Evolutionary conservation across 1,140 invertebrate species (phyloP).

Genomic region (Pinna nobilis): DNA sequence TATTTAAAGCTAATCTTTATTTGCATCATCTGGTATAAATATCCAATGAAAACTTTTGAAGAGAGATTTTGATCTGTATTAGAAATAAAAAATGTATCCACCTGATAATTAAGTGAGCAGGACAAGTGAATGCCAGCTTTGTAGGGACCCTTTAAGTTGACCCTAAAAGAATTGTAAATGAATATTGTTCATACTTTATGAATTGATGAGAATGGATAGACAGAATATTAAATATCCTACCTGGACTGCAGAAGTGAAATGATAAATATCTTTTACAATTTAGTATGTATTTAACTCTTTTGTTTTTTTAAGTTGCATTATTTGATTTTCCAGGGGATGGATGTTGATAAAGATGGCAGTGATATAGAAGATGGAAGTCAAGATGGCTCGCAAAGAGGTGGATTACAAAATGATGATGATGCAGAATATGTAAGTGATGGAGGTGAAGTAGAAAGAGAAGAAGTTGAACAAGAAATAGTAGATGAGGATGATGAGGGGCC

Average conservation of each 20-base stretch:
- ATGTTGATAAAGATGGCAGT: constrained; percentile 36
- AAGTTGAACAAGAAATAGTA: constrained; percentile 50
- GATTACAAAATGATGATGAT: constrained; percentile 37
- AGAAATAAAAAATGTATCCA: no score
- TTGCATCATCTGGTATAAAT: no score
- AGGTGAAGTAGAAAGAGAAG: constrained; percentile 58
- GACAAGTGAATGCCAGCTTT: no score
- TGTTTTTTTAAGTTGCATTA: neutral
- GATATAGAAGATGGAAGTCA: constrained; percentile 47
- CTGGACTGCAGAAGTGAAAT: neutral
- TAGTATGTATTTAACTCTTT: no score
- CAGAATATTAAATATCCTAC: neutral
- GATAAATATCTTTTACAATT: neutral
- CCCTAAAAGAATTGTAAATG: no score
- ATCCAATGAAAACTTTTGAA: no score
- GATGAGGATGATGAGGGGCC: constrained; percentile 46
- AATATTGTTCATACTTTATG: no score
- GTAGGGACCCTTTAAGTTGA: no score
- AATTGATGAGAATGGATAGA: no score
- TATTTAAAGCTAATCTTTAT: no score
- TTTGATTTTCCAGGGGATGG: constrained; percentile 18
- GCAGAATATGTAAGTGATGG: constrained; percentile 59
- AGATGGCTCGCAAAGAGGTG: constrained; percentile 19
- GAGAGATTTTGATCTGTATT: no score
- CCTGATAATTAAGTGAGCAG: no score